phyloP scores from a whole-genome alignment of 2,888 invertebrate species.

The Heliconius sara region DNA sequence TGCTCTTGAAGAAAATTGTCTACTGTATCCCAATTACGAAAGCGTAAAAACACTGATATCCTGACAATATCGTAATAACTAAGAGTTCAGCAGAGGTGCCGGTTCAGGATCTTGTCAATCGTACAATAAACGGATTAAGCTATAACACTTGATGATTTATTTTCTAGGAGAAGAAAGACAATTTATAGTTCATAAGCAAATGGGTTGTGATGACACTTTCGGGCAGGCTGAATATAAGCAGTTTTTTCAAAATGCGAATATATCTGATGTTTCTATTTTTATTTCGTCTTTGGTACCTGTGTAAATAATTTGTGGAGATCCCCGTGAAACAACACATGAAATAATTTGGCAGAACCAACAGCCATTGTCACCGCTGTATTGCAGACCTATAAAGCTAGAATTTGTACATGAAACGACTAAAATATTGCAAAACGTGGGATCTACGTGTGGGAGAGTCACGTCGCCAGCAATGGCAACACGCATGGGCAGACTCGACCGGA shows the following conservation, averaged over 20 bases:
- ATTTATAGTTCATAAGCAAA: conserved; percentile 1
- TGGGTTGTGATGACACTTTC: conserved; percentile 18
- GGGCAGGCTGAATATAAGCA: conserved; percentile 21
- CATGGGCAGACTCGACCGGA: too few relatives aligned
- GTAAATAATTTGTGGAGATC: conserved; percentile 41
- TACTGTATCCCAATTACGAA: not conserved
- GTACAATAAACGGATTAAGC: not conserved
- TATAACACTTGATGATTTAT: not conserved
- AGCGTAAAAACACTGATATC: not conserved
- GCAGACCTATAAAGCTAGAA: conserved; percentile 51
- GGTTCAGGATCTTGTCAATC: conserved; percentile 21
- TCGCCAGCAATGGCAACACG: too few relatives aligned
- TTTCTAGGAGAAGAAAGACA: conserved; percentile 16
- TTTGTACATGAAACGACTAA: conserved; percentile 29
- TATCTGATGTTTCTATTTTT: conserved; percentile 49
- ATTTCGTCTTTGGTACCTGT: conserved; percentile 52
- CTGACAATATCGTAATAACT: not conserved
- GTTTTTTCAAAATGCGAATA: conserved; percentile 32
- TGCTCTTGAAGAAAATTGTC: not conserved
- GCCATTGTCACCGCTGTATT: conserved; percentile 52
- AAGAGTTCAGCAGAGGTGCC: conserved; percentile 19
- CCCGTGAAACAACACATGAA: conserved; percentile 42
- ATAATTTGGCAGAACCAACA: conserved; percentile 51
- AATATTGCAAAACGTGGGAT: too few relatives aligned
- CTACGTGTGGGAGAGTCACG: too few relatives aligned